Evolutionary conservation across 2,113 vertebrate genomes (phyloP).

Genomic region (Crotalus horridus): DNA sequence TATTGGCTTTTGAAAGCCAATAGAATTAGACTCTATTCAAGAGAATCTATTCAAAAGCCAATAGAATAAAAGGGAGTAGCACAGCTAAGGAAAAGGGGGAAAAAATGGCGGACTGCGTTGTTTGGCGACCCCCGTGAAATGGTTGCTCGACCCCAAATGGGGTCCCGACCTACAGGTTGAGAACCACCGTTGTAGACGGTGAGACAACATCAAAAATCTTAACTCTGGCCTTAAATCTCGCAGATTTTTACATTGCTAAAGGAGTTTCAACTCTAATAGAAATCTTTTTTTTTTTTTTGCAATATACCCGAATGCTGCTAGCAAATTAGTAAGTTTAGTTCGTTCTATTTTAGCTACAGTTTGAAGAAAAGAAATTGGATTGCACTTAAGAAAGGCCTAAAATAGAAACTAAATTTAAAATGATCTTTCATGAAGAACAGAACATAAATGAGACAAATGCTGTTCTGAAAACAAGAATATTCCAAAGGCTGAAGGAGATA

Average conservation of each 20-base stretch:
- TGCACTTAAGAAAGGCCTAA: constrained; percentile 60
- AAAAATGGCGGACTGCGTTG: no score
- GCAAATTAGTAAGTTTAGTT: constrained; percentile 48
- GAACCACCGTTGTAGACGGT: not conserved
- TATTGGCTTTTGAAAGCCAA: no score
- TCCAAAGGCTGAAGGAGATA: fast-evolving
- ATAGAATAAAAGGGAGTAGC: no score
- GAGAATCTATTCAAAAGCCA: no score
- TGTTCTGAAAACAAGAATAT: constrained; percentile 8
- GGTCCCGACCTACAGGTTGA: no score
- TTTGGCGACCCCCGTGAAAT: no score
- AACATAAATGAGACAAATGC: constrained; percentile 31
- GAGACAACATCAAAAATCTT: not conserved
- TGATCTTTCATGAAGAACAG: constrained; percentile 37
- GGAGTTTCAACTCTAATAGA: not conserved
- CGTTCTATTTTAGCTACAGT: constrained; percentile 60
- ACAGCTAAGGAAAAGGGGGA: no score
- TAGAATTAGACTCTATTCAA: no score
- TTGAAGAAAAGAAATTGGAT: constrained; percentile 55
- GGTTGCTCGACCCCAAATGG: no score
- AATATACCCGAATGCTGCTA: constrained; percentile 41
- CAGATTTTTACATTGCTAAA: not conserved
- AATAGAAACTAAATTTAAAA: constrained; percentile 65
- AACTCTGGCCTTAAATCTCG: not conserved
- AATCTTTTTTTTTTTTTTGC: constrained; percentile 43